Conservation (phyloP, 1,140 invertebrate species). For the Melitaea cinxia region DNA sequence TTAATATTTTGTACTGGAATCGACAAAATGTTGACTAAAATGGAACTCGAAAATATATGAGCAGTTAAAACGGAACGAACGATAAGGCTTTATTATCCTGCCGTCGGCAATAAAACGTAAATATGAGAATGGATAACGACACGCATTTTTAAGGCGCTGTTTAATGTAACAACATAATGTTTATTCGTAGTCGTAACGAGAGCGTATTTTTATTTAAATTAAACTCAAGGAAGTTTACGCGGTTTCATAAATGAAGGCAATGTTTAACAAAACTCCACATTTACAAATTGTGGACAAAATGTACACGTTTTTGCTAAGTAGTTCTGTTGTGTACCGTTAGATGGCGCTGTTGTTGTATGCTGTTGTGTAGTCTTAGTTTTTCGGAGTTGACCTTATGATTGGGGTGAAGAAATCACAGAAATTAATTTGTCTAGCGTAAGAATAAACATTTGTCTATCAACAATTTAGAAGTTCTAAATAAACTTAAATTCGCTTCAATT, state of each 20-base stretch:
- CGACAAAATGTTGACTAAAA: neutral
- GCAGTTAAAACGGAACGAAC: constrained; percentile 19
- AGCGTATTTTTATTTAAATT: constrained; percentile 3
- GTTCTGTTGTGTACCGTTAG: neutral
- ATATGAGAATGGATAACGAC: constrained; percentile 20
- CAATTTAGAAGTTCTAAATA: too few species aligned
- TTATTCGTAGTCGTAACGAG: neutral
- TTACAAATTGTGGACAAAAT: neutral
- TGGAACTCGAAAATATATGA: constrained; percentile 9
- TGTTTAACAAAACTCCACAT: neutral
- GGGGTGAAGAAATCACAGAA: too few species aligned
- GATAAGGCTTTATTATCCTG: constrained; percentile 30
- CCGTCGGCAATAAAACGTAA: constrained; percentile 21
- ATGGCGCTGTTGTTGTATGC: constrained; percentile 5
- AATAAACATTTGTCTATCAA: too few species aligned
- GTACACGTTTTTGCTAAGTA: neutral
- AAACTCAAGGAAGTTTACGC: neutral
- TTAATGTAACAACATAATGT: constrained; percentile 1
- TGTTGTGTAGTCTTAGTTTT: too few species aligned
- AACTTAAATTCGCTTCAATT: too few species aligned
- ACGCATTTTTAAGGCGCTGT: constrained; percentile 11
- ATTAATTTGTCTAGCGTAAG: too few species aligned
- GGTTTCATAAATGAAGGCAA: neutral
- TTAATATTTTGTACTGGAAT: too few species aligned
- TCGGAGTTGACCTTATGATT: too few species aligned